phyloP scores from a whole-genome alignment of 1,140 invertebrate genomes.

The Pemphigus obesinymphae region DNA sequence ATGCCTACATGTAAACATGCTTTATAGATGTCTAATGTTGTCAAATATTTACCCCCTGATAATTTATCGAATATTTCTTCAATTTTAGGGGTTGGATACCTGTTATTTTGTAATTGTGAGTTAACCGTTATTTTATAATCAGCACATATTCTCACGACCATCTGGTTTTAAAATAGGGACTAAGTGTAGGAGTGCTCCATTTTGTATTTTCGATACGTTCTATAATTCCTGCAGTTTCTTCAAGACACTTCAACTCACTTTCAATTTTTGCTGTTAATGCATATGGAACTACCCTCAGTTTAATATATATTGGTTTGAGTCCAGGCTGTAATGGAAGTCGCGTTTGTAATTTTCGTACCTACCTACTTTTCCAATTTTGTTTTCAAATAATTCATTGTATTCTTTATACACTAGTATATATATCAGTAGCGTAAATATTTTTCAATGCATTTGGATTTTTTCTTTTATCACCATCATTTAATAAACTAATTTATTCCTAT shows the following conservation, averaged over 20 bases:
- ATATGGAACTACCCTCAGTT: conserved; percentile 39
- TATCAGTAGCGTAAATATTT: too few relatives aligned
- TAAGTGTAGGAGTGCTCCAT: conserved; percentile 52
- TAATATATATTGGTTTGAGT: conserved; percentile 26
- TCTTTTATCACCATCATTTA: too few relatives aligned
- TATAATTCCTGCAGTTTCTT: conserved; percentile 46
- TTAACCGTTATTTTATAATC: conserved; percentile 51
- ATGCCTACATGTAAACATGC: conserved; percentile 47
- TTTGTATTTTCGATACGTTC: too few relatives aligned
- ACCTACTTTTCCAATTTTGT: conserved; percentile 44
- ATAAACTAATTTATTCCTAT: too few relatives aligned
- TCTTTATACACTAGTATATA: too few relatives aligned
- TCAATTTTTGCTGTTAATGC: conserved; percentile 32
- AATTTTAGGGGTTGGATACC: conserved; percentile 35
- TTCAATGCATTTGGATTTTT: too few relatives aligned
- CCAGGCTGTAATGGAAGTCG: conserved; percentile 11
- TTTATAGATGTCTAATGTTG: conserved; percentile 45
- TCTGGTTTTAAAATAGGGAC: conserved; percentile 51
- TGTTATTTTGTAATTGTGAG: not conserved
- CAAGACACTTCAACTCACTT: conserved; percentile 35
- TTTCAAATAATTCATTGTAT: too few relatives aligned
- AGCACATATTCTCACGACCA: conserved; percentile 49
- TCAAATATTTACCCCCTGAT: conserved; percentile 44
- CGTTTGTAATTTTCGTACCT: not conserved
- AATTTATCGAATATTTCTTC: conserved; percentile 39